A percentile compares a stretch with the other conserved stretches of the same genome.
Evolutionary conservation across 2,797 vertebrate species (phyloP).

Genomic region (Harpagifer antarcticus): DNA sequence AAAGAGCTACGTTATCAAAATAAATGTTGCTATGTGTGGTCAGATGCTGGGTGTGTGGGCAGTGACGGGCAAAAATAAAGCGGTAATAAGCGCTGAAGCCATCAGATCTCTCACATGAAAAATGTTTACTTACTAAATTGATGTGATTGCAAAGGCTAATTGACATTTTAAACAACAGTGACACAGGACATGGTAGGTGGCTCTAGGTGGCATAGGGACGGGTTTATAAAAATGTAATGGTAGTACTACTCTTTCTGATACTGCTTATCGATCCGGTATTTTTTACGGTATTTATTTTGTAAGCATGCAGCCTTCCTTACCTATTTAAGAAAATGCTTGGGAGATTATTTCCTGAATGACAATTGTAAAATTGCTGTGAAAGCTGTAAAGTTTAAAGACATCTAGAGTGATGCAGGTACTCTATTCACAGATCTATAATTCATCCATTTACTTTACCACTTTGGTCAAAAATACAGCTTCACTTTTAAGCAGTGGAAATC

Average conservation of each 20-base stretch:
- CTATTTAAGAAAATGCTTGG: slow-evolving; percentile 8
- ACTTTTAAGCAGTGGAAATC: slow-evolving; percentile 5
- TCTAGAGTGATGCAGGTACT: slow-evolving; percentile 17
- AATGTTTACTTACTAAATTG: too few species aligned
- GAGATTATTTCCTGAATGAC: slow-evolving; percentile 15
- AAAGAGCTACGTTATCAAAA: neutral
- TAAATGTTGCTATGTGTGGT: neutral
- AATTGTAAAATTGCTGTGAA: slow-evolving; percentile 13
- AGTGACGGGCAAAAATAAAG: too few species aligned
- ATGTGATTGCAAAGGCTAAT: neutral
- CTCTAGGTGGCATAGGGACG: neutral
- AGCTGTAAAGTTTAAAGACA: slow-evolving; percentile 27
- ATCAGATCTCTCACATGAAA: neutral
- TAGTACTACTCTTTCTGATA: too few species aligned
- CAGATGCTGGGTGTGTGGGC: neutral
- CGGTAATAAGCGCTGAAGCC: neutral
- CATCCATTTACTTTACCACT: slow-evolving; percentile 19
- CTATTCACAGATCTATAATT: slow-evolving; percentile 43
- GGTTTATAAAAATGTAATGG: too few species aligned
- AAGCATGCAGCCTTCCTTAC: neutral
- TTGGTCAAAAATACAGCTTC: slow-evolving; percentile 23
- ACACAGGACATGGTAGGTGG: neutral
- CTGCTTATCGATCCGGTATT: too few species aligned
- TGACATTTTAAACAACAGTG: neutral
- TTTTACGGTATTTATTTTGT: too few species aligned